Percentiles rank a stretch among this genome's conserved stretches.
phyloP scores from a whole-genome alignment of 2,888 invertebrate species.

The Oxyscelio sp. region DNA sequence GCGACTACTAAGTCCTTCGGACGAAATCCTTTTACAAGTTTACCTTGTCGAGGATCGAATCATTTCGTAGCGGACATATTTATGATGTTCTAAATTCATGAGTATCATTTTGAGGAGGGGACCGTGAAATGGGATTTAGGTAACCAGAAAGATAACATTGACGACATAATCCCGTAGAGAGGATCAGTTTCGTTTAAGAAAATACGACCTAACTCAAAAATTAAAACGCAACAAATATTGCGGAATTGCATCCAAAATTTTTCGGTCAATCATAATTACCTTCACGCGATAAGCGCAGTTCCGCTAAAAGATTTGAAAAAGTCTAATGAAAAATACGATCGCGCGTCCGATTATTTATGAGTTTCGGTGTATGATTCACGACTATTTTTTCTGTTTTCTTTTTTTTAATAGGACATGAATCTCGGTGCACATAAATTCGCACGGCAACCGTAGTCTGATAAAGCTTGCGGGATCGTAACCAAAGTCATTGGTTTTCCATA shows the following conservation, averaged over 20 bases:
- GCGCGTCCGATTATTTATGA: slow-evolving; percentile 70
- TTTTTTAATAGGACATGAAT: slow-evolving; percentile 72
- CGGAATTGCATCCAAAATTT: slow-evolving; percentile 13
- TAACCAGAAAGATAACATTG: slow-evolving; percentile 40
- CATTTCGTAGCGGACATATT: slow-evolving; percentile 19
- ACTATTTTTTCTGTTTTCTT: slow-evolving; percentile 42
- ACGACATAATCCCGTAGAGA: slow-evolving; percentile 27
- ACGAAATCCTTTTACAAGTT: slow-evolving; percentile 64
- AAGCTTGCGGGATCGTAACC: slow-evolving; percentile 67
- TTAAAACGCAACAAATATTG: background rate
- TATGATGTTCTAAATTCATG: slow-evolving; percentile 54
- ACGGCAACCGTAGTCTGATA: slow-evolving; percentile 59
- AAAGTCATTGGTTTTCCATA: slow-evolving; percentile 74
- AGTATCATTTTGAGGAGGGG: slow-evolving; percentile 33
- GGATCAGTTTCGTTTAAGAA: slow-evolving; percentile 11
- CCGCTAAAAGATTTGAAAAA: slow-evolving; percentile 18
- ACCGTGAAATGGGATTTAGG: slow-evolving; percentile 50
- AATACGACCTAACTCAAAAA: background rate
- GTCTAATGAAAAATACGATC: slow-evolving; percentile 51
- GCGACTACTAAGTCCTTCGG: slow-evolving; percentile 39
- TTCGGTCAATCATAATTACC: slow-evolving; percentile 35
- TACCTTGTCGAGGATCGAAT: slow-evolving; percentile 15
- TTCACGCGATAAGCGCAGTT: slow-evolving; percentile 26
- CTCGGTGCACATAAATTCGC: slow-evolving; percentile 67
- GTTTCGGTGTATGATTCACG: slow-evolving; percentile 69